phyloP scores from a whole-genome alignment of 2,888 invertebrate species.

The Meganola albula region DNA sequence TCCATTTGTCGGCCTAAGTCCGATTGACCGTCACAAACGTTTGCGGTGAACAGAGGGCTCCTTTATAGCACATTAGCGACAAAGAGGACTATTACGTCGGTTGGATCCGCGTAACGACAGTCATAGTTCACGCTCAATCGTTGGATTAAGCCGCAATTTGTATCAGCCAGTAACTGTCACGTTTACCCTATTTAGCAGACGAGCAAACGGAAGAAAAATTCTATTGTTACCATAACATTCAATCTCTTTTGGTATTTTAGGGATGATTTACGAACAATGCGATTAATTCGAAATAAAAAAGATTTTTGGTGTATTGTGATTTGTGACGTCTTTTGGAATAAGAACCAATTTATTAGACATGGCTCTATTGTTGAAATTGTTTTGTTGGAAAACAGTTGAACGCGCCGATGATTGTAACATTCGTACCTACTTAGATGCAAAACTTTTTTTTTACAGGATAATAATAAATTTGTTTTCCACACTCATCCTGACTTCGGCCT shows the following conservation, averaged over 20 bases:
- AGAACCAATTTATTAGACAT: too few relatives aligned
- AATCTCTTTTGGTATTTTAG: constrained; percentile 27
- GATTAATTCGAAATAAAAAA: too few relatives aligned
- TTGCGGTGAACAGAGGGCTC: constrained; percentile 39
- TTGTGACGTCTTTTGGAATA: too few relatives aligned
- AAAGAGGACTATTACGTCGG: constrained; percentile 59
- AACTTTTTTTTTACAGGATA: too few relatives aligned
- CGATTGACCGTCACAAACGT: constrained; percentile 42
- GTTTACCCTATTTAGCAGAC: constrained; percentile 47
- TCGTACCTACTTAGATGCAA: too few relatives aligned
- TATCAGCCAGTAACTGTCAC: constrained; percentile 56
- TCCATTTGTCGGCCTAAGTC: constrained; percentile 32
- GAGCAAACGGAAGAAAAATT: constrained; percentile 38
- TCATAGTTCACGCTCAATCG: constrained; percentile 69
- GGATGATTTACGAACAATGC: too few relatives aligned
- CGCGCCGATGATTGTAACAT: too few relatives aligned
- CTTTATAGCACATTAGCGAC: constrained; percentile 62
- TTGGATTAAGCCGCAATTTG: constrained; percentile 62
- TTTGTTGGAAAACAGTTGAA: too few relatives aligned
- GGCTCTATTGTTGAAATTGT: too few relatives aligned
- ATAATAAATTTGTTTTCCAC: too few relatives aligned
- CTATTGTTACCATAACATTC: constrained; percentile 40
- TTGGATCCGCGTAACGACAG: constrained; percentile 56
- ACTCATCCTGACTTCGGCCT: too few relatives aligned
- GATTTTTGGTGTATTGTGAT: too few relatives aligned